Evolutionary conservation across 2,888 invertebrate genomes (phyloP).

Genomic region (Plagodis pulveraria): DNA sequence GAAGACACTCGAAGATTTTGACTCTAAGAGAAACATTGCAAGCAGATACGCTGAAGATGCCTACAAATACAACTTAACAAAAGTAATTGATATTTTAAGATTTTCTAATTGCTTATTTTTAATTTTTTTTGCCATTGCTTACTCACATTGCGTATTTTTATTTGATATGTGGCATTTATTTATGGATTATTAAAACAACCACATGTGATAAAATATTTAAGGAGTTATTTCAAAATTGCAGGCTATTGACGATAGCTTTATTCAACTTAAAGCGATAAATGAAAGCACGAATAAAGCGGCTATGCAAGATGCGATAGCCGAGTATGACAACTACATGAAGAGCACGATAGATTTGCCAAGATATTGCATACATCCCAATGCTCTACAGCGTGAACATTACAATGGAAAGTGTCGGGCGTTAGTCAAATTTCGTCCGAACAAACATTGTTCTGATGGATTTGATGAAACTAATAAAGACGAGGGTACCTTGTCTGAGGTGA

Average conservation of each 20-base stretch:
- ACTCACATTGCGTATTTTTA: no score
- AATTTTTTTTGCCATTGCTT: not conserved
- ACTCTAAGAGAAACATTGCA: constrained; percentile 5
- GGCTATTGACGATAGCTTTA: not conserved
- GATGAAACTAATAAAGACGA: constrained; percentile 74
- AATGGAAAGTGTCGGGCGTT: constrained; percentile 90
- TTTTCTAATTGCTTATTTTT: not conserved
- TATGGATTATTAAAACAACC: not conserved
- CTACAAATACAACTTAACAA: constrained; percentile 3
- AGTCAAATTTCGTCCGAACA: constrained; percentile 90
- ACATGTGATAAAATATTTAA: not conserved
- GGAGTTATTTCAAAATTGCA: not conserved
- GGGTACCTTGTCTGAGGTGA: not conserved
- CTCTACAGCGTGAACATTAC: not conserved
- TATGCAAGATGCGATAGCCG: not conserved
- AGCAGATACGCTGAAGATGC: constrained; percentile 15
- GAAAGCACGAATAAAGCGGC: constrained; percentile 3
- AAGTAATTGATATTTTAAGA: constrained; percentile 2
- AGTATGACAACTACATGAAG: constrained; percentile 2
- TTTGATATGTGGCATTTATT: not conserved
- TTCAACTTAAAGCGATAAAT: not conserved
- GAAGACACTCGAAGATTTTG: constrained; percentile 12
- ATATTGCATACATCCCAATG: constrained; percentile 1
- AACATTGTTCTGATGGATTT: constrained; percentile 76
- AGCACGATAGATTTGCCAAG: not conserved